phyloP scores from a whole-genome alignment of 64 coral and sea anemone species.

The Montipora capricornis region DNA sequence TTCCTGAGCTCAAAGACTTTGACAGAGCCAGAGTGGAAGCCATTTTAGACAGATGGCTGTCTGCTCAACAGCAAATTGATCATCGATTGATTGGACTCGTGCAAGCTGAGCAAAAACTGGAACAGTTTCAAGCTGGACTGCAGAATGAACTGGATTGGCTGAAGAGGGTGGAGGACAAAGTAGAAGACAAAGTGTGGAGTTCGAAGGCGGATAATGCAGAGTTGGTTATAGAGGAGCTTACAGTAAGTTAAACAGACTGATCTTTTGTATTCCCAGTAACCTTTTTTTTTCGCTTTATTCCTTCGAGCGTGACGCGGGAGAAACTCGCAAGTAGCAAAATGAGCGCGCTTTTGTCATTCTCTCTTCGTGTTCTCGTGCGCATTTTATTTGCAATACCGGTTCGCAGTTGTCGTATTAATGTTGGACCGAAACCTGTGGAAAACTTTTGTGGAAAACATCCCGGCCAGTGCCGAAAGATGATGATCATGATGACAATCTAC shows the following conservation, averaged over 20 bases:
- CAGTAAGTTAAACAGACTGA: constrained; percentile 46
- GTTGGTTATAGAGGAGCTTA: constrained; percentile 82
- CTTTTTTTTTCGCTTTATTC: too few species aligned
- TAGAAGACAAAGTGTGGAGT: constrained; percentile 41
- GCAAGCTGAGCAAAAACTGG: constrained; percentile 62
- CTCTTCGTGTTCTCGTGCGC: too few species aligned
- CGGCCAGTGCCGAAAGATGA: too few species aligned
- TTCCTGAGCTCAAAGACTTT: constrained; percentile 73
- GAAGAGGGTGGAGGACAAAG: constrained; percentile 71
- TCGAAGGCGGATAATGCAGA: constrained; percentile 62
- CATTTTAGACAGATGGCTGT: constrained; percentile 82
- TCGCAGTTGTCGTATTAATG: too few species aligned
- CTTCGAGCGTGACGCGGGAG: too few species aligned
- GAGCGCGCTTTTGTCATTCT: too few species aligned
- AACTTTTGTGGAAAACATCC: too few species aligned
- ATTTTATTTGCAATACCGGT: too few species aligned
- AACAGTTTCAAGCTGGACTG: constrained; percentile 76
- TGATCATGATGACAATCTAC: too few species aligned
- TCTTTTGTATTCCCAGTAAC: neutral
- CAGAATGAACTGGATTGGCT: constrained; percentile 79
- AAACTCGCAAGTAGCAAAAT: too few species aligned
- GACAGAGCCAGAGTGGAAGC: constrained; percentile 50
- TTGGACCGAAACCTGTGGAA: too few species aligned
- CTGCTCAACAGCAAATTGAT: constrained; percentile 68
- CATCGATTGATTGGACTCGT: constrained; percentile 69